Evolutionary conservation across 2,888 invertebrate species (phyloP), one percentile per base, ranked within the genome.

Genomic region (Leptodirus hochenwartii): DNA sequence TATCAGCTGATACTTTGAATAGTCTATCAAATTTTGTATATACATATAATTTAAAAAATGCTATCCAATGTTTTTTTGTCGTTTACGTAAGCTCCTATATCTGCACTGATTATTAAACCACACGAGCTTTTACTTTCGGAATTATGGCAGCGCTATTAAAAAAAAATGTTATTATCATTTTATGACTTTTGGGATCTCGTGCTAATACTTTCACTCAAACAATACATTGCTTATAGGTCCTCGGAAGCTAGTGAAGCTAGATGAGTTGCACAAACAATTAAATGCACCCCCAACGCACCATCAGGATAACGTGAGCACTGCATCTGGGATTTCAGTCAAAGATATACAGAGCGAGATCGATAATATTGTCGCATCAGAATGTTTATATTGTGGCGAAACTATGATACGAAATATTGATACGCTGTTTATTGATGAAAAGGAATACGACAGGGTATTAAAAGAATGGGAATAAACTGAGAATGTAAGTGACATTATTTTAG

Each of bases 391-490:
- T 50, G 91, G 95, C 3, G 81, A 90, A 40, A 66, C 75, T 43
- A 87, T 91, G 77, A 88, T 93, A 45, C 74, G 78, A 39, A 74
- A 80, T 24, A 82, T 93, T 33, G 88, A 90, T 51, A 73, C 77
- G 43, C 85, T 88, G 2, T 91, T 91, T 49, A 78, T 90, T 24
- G 67, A 74, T 9, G 76, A 78, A 34, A 73, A 74, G 31, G 79
- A 82, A 37, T 87, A 82, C 64, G 81, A 84, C 33, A 59, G 64
- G 37, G 74, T 84, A 8, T 69, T 77, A 60, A 76, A 75, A 47
- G 84, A 85, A 47, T 90, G 88, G 88, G 74, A 78, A 49, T 84
- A 58, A 62, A 8, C 20, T n/a, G n/a, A n/a, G n/a, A n/a, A n/a
- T n/a, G n/a, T n/a, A n/a, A n/a, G n/a, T n/a, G n/a, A n/a, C n/a